These are phyloP conservation scores for Cyclargus thomasi DNA, from an alignment of 1,140 invertebrate species.

Conservation along the genomic window DNA sequence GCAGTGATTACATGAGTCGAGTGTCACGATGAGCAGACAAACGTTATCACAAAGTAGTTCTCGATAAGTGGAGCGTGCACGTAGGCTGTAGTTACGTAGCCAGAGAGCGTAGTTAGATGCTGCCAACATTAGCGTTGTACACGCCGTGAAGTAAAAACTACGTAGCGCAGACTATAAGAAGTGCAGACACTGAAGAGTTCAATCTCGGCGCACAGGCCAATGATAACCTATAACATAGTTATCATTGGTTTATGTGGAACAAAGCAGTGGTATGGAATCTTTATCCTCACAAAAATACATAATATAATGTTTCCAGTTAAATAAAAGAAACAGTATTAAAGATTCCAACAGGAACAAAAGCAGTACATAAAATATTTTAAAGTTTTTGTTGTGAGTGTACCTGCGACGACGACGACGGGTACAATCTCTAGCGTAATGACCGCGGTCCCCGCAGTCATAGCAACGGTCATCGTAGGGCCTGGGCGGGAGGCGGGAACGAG, in stretches of 20 bases:
- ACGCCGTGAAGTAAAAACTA: constrained; percentile 70
- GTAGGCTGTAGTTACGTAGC: constrained; percentile 66
- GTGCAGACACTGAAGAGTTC: constrained; percentile 72
- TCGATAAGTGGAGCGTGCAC: constrained; percentile 63
- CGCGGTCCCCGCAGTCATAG: constrained; percentile 93
- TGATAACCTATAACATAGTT: constrained; percentile 76
- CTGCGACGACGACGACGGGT: constrained; percentile 79
- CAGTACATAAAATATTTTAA: constrained; percentile 31
- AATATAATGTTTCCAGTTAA: neutral
- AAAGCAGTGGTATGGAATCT: constrained; percentile 59
- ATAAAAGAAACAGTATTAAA: constrained; percentile 28
- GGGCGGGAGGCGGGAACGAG: constrained; percentile 81
- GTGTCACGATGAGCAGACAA: constrained; percentile 57
- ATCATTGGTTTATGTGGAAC: constrained; percentile 71
- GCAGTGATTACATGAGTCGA: constrained; percentile 70
- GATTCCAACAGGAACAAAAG: constrained; percentile 44
- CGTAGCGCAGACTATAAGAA: constrained; percentile 73
- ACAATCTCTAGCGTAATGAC: constrained; percentile 94
- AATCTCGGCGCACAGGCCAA: constrained; percentile 73
- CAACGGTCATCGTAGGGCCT: constrained; percentile 86
- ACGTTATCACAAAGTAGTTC: constrained; percentile 64
- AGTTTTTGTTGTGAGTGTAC: constrained; percentile 39
- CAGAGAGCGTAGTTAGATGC: constrained; percentile 63
- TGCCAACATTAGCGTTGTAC: constrained; percentile 63
- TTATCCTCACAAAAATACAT: constrained; percentile 27